phyloP scores from a whole-genome alignment of 2,113 vertebrate species.

The Spea bombifrons region DNA sequence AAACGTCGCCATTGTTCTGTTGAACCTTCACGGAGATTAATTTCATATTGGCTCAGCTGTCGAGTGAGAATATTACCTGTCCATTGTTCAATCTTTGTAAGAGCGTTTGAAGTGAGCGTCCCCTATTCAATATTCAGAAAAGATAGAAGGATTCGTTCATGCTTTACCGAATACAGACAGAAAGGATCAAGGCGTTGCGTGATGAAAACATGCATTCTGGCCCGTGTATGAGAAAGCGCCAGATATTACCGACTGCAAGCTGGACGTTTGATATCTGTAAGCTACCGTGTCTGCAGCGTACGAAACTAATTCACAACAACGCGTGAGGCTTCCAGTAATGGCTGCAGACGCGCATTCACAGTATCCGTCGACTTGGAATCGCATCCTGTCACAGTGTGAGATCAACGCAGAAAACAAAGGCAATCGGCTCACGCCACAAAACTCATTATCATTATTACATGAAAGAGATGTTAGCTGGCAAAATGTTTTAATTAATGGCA shows the following conservation, averaged over 20 bases:
- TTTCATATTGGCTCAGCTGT: slow-evolving; percentile 1
- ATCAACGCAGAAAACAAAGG: neutral
- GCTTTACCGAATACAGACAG: neutral
- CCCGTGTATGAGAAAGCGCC: neutral
- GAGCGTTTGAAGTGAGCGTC: neutral
- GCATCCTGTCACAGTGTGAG: neutral
- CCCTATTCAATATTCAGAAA: neutral
- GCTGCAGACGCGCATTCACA: neutral
- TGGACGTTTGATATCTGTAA: neutral
- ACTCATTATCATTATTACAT: too few species aligned
- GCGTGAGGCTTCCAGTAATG: neutral
- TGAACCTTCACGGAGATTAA: neutral
- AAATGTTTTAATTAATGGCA: too few species aligned
- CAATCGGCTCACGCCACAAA: too few species aligned
- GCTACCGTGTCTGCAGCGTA: neutral
- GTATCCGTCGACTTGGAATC: neutral
- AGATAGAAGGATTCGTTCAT: neutral
- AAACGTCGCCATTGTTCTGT: neutral
- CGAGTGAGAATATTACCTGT: neutral
- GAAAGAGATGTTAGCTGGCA: too few species aligned
- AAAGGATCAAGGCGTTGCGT: neutral
- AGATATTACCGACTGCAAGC: neutral
- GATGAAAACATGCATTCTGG: neutral
- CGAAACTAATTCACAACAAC: neutral
- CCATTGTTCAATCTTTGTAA: slow-evolving; percentile 4